Base-by-base conservation (phyloP, 2,888 invertebrate species). In the Dynastes hyllus region DNA sequence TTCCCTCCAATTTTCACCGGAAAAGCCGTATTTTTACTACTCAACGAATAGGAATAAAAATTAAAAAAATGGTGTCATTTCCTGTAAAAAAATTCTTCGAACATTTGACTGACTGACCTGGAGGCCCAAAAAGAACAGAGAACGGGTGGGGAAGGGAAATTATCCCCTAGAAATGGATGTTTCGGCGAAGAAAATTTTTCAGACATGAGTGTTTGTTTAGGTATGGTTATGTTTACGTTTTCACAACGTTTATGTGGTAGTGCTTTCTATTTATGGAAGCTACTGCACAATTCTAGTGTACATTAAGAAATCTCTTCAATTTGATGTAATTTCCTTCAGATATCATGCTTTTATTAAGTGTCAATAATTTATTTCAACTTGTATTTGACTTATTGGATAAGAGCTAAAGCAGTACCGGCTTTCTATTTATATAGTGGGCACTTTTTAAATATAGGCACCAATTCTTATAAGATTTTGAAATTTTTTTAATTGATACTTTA, bases 191-290 rank as follows among this genome's bases (percentile, higher is more conserved):
- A 84, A 73, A 79, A 61, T 78, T 76, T 75, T 77, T 71, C 82
- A 81, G 82, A 84, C 85, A 89, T 89, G 88, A 89, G 88, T 84
- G 85, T 88, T 79, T 89, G 89, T 85, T 84, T 88, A 80, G 88
- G 86, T 86, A 82, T 79, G 83, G 82, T 66, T 73, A 76, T 66
- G 65, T 73, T 58, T 53, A 71, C 22, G 55, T 73, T 77, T 77
- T 71, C 51, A 8, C 37, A 40, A 40, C 73, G 55, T 73, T 73
- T 53, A 51, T 51, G 13, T 51, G 16, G 53, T 53, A 53, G 70
- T 70, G n/a, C 45, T 50, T 63, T 53, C 16, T 51, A 32, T 32
- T 40, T 8, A 65, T 29, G 32, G 63, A 63, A 61, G 9, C 27
- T 61, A 53, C 2, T 8, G 53, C 55, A n/a, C 8, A 22, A 22